These are phyloP conservation scores for Malurus melanocephalus DNA, from an alignment of 2,113 vertebrate genomes.

Conservation along the genomic window DNA sequence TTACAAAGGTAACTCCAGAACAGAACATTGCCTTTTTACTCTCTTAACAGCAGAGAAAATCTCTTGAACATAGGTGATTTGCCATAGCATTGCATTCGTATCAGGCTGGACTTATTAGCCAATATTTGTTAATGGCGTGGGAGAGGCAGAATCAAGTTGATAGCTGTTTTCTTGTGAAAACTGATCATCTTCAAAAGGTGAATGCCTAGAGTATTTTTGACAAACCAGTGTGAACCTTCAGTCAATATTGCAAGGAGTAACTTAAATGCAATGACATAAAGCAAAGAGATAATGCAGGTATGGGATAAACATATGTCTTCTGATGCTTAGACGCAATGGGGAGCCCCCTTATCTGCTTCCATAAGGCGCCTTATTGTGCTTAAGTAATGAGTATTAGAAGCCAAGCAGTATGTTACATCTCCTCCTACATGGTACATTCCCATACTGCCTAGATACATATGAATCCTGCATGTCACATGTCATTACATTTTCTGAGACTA, in stretches of 20 bases:
- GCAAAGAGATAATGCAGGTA: constrained; percentile 1
- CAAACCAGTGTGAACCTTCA: neutral
- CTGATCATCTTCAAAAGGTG: neutral
- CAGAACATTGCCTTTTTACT: constrained; percentile 1
- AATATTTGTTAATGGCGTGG: neutral
- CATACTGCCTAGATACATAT: constrained; percentile 61
- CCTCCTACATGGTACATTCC: constrained; percentile 64
- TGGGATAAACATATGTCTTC: constrained; percentile 38
- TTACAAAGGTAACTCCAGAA: constrained; percentile 30
- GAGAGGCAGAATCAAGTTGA: neutral
- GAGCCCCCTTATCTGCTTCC: constrained; percentile 56
- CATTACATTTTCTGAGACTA: constrained; percentile 58
- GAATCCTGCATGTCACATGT: constrained; percentile 62
- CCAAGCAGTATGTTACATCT: constrained; percentile 64
- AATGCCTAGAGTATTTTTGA: neutral
- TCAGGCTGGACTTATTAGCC: neutral
- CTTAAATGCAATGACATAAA: neutral
- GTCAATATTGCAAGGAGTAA: neutral
- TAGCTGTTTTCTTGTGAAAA: neutral
- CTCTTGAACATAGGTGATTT: neutral
- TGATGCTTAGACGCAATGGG: constrained; percentile 40
- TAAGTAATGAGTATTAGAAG: constrained; percentile 67
- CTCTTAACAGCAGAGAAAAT: neutral
- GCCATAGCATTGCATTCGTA: neutral
- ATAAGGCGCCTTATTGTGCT: constrained; percentile 61